phyloP scores from a whole-genome alignment of 2,113 vertebrate genomes.

The Amphiprion percula region DNA sequence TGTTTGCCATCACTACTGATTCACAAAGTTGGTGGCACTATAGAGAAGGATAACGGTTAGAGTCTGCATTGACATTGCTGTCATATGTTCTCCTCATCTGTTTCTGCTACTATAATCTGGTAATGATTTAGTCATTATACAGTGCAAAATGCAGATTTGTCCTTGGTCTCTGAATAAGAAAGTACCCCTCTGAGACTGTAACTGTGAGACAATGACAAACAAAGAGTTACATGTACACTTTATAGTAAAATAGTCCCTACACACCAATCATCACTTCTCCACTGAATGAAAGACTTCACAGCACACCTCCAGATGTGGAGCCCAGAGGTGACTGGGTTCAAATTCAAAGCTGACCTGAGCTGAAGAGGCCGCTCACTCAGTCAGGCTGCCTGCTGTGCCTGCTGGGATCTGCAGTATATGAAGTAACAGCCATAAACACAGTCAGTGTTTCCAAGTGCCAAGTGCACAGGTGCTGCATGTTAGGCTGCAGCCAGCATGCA shows the following conservation, averaged over 20 bases:
- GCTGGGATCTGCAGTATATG: slow-evolving; percentile 29
- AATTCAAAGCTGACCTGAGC: slow-evolving; percentile 47
- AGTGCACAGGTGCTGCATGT: slow-evolving; percentile 62
- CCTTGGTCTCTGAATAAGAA: slow-evolving; percentile 11
- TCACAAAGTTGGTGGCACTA: background rate
- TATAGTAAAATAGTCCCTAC: background rate
- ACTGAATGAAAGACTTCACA: background rate
- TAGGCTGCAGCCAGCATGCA: slow-evolving; percentile 4
- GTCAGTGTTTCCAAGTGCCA: slow-evolving; percentile 48
- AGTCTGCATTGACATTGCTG: background rate
- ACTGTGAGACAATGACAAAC: background rate
- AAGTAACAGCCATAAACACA: slow-evolving; percentile 45
- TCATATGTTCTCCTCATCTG: background rate
- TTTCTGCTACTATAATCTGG: slow-evolving; percentile 8
- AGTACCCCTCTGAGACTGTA: background rate
- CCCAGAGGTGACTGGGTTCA: slow-evolving; percentile 50
- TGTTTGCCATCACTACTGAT: background rate
- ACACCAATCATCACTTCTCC: background rate
- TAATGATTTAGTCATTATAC: background rate
- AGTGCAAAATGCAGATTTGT: slow-evolving; percentile 15
- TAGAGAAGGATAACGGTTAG: background rate
- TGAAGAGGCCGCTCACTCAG: slow-evolving; percentile 38
- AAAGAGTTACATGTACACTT: background rate
- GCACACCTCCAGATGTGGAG: slow-evolving; percentile 60
- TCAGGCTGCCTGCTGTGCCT: slow-evolving; percentile 6